These are phyloP conservation scores for Balearica regulorum DNA, from an alignment of 2,797 vertebrate genomes.

Conservation along the genomic window DNA sequence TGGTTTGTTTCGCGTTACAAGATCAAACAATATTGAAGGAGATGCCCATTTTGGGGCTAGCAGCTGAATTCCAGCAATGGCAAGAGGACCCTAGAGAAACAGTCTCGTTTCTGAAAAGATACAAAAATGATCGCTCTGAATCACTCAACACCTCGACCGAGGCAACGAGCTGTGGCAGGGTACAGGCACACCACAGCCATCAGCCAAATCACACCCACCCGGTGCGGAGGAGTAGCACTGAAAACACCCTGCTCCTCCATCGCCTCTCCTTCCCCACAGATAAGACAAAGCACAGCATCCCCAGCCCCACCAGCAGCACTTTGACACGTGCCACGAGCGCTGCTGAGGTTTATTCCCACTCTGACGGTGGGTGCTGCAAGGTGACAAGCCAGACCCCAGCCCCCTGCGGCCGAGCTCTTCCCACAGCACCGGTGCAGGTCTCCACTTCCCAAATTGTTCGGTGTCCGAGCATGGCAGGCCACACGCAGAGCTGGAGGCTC, in stretches of 20 bases:
- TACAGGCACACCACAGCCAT: not conserved
- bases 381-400: not conserved
- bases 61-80: not conserved
- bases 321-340: accelerated
- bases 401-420: accelerated
- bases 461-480: accelerated
- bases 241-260: not conserved
- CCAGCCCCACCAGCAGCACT: accelerated
- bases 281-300: not conserved
- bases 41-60: not conserved
- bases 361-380: accelerated
- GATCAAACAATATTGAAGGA: not conserved
- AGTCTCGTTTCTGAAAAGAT: not conserved
- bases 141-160: not conserved
- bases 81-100: not conserved
- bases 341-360: not conserved
- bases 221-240: accelerated
- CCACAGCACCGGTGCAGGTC: accelerated
- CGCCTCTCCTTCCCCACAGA: not conserved
- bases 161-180: not conserved
- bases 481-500: not conserved
- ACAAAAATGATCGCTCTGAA: not conserved
- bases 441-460: not conserved
- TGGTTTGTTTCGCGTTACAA: not conserved
- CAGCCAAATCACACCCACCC: not conserved